A percentile compares a stretch with the other conserved stretches of the same genome.
phyloP scores from a whole-genome alignment of 2,797 vertebrate species.

The Carapus acus region DNA sequence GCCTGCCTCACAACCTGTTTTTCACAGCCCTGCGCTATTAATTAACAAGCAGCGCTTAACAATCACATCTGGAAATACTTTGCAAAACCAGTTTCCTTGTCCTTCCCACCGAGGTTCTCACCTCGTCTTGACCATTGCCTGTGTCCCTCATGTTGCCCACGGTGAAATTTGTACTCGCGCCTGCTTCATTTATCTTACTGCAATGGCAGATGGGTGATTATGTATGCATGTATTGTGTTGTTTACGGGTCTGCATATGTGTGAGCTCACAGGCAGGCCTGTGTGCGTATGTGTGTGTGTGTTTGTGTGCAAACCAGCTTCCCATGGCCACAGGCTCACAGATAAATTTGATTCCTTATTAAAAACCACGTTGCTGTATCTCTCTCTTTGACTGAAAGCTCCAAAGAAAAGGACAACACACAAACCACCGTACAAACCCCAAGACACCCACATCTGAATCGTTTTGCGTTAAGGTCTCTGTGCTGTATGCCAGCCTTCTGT shows the following conservation, averaged over 20 bases:
- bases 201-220: not conserved
- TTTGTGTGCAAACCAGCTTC: conserved; percentile 23
- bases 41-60: no score
- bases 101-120: no score
- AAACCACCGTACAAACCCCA: no score
- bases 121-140: no score
- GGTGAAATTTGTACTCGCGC: no score
- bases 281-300: not conserved
- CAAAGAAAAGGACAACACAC: conserved; percentile 9
- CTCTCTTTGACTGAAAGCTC: conserved; percentile 6
- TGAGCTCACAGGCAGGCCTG: not conserved
- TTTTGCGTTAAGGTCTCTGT: conserved; percentile 45
- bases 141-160: no score
- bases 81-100: no score
- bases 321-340: conserved; percentile 15
- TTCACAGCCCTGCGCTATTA: no score
- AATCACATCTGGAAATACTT: no score
- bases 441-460: conserved; percentile 26
- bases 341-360: conserved; percentile 26
- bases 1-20: no score
- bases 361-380: conserved; percentile 15
- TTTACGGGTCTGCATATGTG: not conserved
- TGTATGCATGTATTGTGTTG: not conserved
- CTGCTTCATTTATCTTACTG: not conserved
- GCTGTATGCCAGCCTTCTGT: conserved; percentile 57